These are phyloP conservation scores for Whitmania pigra DNA, from an alignment of 1,140 invertebrate genomes.

Conservation along the genomic window DNA sequence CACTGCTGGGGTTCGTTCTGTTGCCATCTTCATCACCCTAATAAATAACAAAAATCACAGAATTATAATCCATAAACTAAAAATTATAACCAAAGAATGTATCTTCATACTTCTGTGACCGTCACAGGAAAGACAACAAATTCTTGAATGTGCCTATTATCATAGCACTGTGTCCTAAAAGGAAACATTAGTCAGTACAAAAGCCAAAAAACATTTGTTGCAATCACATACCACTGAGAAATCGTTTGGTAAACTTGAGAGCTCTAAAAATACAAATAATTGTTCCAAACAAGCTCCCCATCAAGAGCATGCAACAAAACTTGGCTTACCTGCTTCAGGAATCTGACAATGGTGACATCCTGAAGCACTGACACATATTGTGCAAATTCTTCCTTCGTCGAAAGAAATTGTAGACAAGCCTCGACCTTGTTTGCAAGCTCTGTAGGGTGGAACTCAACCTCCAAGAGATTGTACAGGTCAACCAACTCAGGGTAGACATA, in stretches of 20 bases:
- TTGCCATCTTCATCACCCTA: too few relatives aligned
- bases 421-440: constrained; percentile 56
- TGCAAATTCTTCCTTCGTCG: constrained; percentile 38
- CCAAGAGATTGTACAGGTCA: constrained; percentile 79
- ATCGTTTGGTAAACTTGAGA: constrained; percentile 90
- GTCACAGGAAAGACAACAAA: too few relatives aligned
- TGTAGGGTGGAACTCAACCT: constrained; percentile 89
- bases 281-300: not conserved
- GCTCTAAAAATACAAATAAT: constrained; percentile 45
- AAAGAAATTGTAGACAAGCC: constrained; percentile 40
- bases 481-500: constrained; percentile 73
- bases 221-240: too few relatives aligned
- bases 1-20: too few relatives aligned
- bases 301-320: constrained; percentile 13
- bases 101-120: too few relatives aligned
- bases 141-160: too few relatives aligned
- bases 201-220: too few relatives aligned
- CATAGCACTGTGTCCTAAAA: too few relatives aligned
- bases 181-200: too few relatives aligned
- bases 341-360: constrained; percentile 77
- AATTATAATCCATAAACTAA: too few relatives aligned
- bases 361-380: constrained; percentile 74
- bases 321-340: constrained; percentile 59
- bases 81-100: too few relatives aligned
- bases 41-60: too few relatives aligned